A percentile compares a stretch with the other conserved stretches of the same genome.
Evolutionary conservation across 2,797 vertebrate species (phyloP).

Genomic region (Holocentrus rufus): DNA sequence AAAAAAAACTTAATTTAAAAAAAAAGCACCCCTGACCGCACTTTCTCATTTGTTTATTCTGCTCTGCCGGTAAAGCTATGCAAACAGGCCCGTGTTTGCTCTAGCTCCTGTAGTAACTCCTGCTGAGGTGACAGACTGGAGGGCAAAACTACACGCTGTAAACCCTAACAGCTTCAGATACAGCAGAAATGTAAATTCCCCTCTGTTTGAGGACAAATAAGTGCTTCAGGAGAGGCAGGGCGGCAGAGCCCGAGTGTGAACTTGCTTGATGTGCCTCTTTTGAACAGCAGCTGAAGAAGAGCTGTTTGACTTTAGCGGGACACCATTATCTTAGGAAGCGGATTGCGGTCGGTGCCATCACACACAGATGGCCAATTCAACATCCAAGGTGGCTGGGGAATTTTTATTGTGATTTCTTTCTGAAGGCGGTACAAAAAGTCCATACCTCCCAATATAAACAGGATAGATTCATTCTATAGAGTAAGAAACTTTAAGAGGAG

Average conservation of each 20-base stretch:
- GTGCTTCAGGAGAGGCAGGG: conserved; percentile 8
- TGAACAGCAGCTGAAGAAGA: neutral
- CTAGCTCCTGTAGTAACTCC: conserved; percentile 33
- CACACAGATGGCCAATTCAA: neutral
- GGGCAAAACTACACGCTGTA: conserved; percentile 41
- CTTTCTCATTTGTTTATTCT: conserved; percentile 65
- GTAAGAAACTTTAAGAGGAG: too few relatives aligned
- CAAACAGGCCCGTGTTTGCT: conserved; percentile 71
- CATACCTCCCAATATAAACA: too few relatives aligned
- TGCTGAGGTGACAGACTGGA: conserved; percentile 44
- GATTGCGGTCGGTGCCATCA: neutral
- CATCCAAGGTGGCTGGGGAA: neutral
- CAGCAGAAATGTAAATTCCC: conserved; percentile 48
- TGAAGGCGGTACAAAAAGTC: too few relatives aligned
- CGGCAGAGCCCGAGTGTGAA: conserved; percentile 27
- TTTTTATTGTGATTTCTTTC: conserved; percentile 10
- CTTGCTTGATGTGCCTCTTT: conserved; percentile 13
- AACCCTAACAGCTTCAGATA: conserved; percentile 29
- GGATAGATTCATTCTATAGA: too few relatives aligned
- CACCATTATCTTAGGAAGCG: conserved; percentile 2
- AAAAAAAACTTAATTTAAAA: too few relatives aligned
- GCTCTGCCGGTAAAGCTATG: conserved; percentile 38
- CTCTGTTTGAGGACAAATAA: conserved; percentile 47
- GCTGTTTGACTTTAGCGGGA: conserved; percentile 1
- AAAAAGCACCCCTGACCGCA: neutral